Evolutionary conservation across 2,113 vertebrate genomes (phyloP).

Genomic region (Raja brachyura): DNA sequence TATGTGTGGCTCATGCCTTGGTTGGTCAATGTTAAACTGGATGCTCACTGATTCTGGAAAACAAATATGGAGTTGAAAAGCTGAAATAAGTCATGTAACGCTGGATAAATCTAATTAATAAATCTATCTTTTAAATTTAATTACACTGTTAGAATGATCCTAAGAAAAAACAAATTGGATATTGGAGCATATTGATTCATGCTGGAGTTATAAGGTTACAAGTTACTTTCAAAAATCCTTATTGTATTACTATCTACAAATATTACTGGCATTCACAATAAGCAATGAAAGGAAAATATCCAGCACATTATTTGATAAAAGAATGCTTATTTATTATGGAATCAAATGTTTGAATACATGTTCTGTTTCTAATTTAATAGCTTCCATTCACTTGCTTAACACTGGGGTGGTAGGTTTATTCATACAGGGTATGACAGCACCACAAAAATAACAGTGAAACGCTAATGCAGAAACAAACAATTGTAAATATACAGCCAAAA

Average conservation of each 20-base stretch:
- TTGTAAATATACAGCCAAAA: neutral
- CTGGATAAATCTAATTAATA: no score
- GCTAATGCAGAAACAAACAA: neutral
- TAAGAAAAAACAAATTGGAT: neutral
- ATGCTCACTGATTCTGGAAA: neutral
- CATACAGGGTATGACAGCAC: neutral
- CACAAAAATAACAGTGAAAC: neutral
- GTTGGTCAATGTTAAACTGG: no score
- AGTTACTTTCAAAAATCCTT: neutral
- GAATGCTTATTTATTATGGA: neutral
- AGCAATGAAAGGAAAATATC: neutral
- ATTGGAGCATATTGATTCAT: neutral
- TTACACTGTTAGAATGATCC: neutral
- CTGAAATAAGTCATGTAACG: neutral
- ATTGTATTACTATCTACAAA: neutral
- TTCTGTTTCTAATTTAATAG: neutral
- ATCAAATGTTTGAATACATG: neutral
- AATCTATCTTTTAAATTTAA: neutral
- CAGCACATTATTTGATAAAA: neutral
- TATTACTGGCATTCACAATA: neutral
- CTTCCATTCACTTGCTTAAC: neutral
- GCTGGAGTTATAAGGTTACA: neutral
- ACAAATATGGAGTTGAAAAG: neutral
- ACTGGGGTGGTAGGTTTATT: neutral
- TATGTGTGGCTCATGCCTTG: neutral